These are phyloP conservation scores for Muscina levida DNA, from an alignment of 2,888 invertebrate species.

Conservation along the genomic window DNA sequence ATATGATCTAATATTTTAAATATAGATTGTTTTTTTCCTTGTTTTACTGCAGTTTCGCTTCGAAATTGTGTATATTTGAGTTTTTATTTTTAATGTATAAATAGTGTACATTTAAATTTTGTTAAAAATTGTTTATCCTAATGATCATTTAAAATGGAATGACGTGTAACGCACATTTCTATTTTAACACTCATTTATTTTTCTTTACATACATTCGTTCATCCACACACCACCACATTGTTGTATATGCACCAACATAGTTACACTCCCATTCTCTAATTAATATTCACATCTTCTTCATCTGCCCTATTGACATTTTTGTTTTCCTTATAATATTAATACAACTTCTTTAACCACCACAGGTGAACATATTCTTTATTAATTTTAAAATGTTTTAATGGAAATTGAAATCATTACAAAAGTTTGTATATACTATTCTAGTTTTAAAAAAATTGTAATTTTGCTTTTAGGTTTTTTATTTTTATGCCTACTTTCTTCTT, in stretches of 20 bases:
- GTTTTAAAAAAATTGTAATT: conserved; percentile 42
- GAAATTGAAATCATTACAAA: conserved; percentile 57
- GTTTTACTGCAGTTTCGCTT: conserved; percentile 25
- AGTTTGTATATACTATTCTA: conserved; percentile 59
- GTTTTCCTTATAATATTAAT: too few species aligned
- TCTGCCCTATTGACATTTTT: too few species aligned
- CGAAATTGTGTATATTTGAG: conserved; percentile 48
- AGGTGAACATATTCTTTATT: too few species aligned
- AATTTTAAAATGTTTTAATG: conserved; percentile 45
- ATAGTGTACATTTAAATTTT: conserved; percentile 37
- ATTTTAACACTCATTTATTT: background rate
- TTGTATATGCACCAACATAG: conserved; percentile 57
- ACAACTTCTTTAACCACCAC: too few species aligned
- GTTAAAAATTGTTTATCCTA: conserved; percentile 47
- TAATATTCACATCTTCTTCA: background rate
- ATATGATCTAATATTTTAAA: conserved; percentile 31
- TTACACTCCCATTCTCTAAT: background rate
- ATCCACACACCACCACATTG: conserved; percentile 48
- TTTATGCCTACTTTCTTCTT: conserved; percentile 27
- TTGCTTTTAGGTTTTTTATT: conserved; percentile 44
- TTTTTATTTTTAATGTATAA: conserved; percentile 47
- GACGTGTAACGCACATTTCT: conserved; percentile 33
- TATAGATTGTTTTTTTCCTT: conserved; percentile 51
- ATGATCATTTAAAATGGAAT: conserved; percentile 8
- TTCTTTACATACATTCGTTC: background rate